Evolutionary conservation across 2,113 vertebrate genomes (phyloP).

Genomic region (Phyllopteryx taeniolatus): DNA sequence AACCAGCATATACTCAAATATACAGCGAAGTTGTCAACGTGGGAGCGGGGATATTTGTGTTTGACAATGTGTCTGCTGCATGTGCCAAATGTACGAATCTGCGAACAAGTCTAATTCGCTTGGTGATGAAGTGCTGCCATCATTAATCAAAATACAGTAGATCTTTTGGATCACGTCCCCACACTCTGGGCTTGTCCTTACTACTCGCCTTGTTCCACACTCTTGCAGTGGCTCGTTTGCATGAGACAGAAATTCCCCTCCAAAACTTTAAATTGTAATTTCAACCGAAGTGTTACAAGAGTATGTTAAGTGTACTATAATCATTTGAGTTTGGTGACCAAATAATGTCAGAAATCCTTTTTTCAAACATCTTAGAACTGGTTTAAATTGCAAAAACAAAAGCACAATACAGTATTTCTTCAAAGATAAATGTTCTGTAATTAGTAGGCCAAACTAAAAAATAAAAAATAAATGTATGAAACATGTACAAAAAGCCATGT

Average conservation of each 20-base stretch:
- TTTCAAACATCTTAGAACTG: not conserved
- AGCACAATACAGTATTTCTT: not conserved
- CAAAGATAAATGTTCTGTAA: not conserved
- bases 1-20: no score
- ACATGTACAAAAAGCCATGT: not conserved
- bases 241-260: not conserved
- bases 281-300: no score
- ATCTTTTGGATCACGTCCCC: not conserved
- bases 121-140: not conserved
- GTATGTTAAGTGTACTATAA: no score
- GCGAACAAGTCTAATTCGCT: no score
- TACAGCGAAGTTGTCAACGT: no score
- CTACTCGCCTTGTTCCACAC: not conserved
- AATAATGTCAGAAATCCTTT: not conserved
- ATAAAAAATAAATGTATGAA: not conserved
- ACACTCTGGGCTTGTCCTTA: not conserved
- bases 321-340: no score
- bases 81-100: no score
- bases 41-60: no score
- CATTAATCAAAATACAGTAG: not conserved
- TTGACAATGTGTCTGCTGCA: no score
- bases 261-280: not conserved
- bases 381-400: not conserved
- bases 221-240: not conserved
- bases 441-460: not conserved